Evolutionary conservation across 2,797 vertebrate genomes (phyloP).

Genomic region (Tokudaia tokunoshimensis): DNA sequence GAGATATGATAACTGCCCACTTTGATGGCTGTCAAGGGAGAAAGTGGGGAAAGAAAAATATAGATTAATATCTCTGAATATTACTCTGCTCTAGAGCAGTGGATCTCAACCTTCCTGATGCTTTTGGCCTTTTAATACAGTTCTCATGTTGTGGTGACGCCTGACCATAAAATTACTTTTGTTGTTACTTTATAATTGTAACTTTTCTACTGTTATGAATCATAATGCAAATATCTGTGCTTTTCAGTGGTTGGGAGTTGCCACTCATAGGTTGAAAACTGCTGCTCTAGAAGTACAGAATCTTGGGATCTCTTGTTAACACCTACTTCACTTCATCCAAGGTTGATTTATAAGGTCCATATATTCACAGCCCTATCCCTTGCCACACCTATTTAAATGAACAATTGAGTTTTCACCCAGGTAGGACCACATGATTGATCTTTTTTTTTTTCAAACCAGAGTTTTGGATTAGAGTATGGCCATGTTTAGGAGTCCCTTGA

Average conservation of each 20-base stretch:
- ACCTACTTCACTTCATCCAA: constrained; percentile 20
- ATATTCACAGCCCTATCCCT: background rate
- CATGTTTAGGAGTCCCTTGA: background rate
- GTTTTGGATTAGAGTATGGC: background rate
- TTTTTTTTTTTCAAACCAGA: background rate
- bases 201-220: background rate
- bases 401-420: background rate
- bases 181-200: background rate
- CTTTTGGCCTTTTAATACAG: background rate
- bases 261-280: background rate
- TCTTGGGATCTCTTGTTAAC: constrained; percentile 1
- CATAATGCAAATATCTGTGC: background rate
- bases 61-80: background rate
- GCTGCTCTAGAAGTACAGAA: background rate
- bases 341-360: background rate
- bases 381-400: background rate
- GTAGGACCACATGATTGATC: background rate
- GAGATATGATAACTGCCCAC: background rate
- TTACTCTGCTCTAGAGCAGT: background rate
- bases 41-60: constrained; percentile 20
- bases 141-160: background rate
- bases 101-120: background rate
- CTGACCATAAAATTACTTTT: background rate
- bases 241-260: background rate
- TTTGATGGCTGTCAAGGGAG: background rate